phyloP scores from a whole-genome alignment of 2,888 invertebrate genomes.

The Lepidonotus clava region DNA sequence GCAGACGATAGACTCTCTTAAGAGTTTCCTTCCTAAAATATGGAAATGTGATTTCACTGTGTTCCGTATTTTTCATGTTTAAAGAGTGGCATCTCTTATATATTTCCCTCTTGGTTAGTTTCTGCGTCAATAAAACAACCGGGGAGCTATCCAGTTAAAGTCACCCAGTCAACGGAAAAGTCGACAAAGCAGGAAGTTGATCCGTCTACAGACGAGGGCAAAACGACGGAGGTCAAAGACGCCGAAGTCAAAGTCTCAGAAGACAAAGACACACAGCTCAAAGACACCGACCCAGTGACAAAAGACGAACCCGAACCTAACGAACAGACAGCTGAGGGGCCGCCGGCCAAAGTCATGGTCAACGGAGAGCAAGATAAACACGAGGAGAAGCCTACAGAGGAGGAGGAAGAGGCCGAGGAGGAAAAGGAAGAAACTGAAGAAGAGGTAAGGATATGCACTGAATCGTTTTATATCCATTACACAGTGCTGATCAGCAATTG shows the following conservation, averaged over 20 bases:
- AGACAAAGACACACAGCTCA: background rate
- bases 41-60: too few species aligned
- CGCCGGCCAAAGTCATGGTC: background rate
- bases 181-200: too few species aligned
- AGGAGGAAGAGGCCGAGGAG: constrained; percentile 43
- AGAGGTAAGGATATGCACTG: background rate
- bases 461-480: too few species aligned
- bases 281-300: too few species aligned
- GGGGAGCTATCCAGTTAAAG: constrained; percentile 58
- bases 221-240: background rate
- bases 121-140: constrained; percentile 58
- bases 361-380: constrained; percentile 9
- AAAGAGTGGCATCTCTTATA: too few species aligned
- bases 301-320: background rate
- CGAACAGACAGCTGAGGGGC: background rate
- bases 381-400: constrained; percentile 20
- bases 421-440: background rate
- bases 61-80: too few species aligned
- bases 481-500: too few species aligned
- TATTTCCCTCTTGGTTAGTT: background rate
- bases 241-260: background rate
- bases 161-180: background rate
- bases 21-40: background rate
- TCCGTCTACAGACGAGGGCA: too few species aligned
- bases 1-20: background rate